Conservation (phyloP, 2,113 vertebrate species). For the Zosterops lateralis region DNA sequence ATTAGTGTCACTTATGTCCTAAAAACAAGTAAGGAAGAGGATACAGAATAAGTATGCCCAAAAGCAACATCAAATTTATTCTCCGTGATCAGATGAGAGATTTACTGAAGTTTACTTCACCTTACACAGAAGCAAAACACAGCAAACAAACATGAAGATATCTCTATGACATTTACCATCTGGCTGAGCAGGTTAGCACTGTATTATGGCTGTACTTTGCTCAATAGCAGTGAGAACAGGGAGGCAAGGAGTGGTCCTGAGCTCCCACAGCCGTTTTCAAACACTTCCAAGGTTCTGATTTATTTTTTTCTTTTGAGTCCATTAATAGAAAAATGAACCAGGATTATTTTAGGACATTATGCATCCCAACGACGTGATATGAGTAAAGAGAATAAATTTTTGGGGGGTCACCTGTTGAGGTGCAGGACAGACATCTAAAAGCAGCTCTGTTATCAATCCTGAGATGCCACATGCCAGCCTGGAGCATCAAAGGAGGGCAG, state of each 20-base stretch:
- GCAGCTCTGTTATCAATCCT: background rate
- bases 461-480: fast-evolving
- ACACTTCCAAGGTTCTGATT: background rate
- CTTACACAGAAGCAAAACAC: background rate
- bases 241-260: background rate
- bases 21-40: background rate
- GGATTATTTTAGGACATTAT: background rate
- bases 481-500: background rate
- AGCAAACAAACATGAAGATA: background rate
- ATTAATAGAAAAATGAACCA: background rate
- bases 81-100: background rate
- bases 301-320: background rate
- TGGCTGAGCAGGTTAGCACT: background rate
- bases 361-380: background rate
- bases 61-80: background rate
- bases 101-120: background rate
- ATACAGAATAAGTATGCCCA: background rate
- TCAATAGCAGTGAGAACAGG: background rate
- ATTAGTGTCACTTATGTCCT: slow-evolving; percentile 24
- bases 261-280: background rate
- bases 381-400: background rate
- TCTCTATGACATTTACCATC: background rate
- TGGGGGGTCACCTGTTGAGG: fast-evolving
- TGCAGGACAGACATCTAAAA: background rate
- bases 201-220: background rate